Evolutionary conservation across 1,140 invertebrate species (phyloP), one percentile per base, ranked within the genome.

Genomic region (Macrotrachela quadricornifera): DNA sequence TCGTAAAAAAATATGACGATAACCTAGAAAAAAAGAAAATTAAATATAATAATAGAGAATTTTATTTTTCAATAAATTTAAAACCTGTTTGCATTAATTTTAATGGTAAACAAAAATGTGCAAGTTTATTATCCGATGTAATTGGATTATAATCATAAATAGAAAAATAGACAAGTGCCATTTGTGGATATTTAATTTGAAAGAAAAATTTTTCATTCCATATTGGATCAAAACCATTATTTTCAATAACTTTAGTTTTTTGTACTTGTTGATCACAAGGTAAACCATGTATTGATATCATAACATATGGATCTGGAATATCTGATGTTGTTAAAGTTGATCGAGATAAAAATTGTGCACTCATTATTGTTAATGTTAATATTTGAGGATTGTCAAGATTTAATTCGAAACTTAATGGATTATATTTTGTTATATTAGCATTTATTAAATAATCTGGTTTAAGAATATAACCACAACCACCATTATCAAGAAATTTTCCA

Each of bases 281-380:
- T 16, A 49, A 39, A 10, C 53, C 53, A 38, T 43, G 30, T 37
- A 54, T 49, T 21, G 39, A 36, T 11, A 54, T 21, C 1, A 13
- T 45, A 14, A 54, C 41, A 42, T 42, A 42, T 3, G 41, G 13
- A 42, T 42, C 41, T 4, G 15, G 41, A 14, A 42, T 15, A 42
- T 42, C 41, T 2, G 88, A 63, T 91, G 86, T 0, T 85, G 86
- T 0, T 84, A 88, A 41, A 90, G 79, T 6, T 91, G 74, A 68
- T 73, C 47, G 16, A 10, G 51, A 44, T 11, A 53, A 47, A 40
- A 42, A 37, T 43, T 53, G 51, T n/a, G 44, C 51, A 18, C 51
- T 53, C n/a, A 53, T 53, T 39, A 53, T 47, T 40, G 30, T 18
- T 44, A 53, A 40, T 11, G 51, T 53, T 46, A 10, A 18, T 4